These are phyloP conservation scores for Phasianus colchicus DNA, from an alignment of 2,113 vertebrate genomes.

Conservation along the genomic window DNA sequence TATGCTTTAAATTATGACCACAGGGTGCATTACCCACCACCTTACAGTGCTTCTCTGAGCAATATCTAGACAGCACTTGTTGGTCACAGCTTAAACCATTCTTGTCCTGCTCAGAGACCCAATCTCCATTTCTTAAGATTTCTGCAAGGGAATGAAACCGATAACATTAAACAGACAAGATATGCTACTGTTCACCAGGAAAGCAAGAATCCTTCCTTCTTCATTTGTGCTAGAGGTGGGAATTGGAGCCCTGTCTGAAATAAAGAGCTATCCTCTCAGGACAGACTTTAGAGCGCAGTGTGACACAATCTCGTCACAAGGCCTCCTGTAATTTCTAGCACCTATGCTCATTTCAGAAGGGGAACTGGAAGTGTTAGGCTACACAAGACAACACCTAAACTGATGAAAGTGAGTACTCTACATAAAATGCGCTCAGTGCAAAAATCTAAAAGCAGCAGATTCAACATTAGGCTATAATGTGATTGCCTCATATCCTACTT, in stretches of 20 bases:
- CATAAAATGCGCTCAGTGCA: neutral
- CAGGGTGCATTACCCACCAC: neutral
- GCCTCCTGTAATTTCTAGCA: neutral
- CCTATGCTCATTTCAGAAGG: conserved; percentile 1
- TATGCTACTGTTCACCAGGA: neutral
- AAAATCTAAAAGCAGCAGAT: neutral
- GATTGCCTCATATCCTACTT: neutral
- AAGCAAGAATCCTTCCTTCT: neutral
- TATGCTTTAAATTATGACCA: neutral
- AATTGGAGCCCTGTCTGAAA: neutral
- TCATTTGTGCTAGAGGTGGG: neutral
- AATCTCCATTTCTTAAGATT: neutral
- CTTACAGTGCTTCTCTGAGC: neutral
- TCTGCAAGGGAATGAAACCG: neutral
- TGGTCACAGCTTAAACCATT: neutral
- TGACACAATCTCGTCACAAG: neutral
- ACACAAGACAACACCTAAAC: neutral
- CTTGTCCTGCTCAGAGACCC: neutral
- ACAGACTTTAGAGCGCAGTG: neutral
- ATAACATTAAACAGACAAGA: neutral
- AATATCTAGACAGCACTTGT: neutral
- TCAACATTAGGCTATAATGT: neutral
- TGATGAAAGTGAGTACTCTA: neutral
- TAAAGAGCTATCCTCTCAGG: neutral
- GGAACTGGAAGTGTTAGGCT: neutral